These are phyloP conservation scores for Vireo altiloquus DNA, from an alignment of 2,113 vertebrate species.

Conservation along the genomic window DNA sequence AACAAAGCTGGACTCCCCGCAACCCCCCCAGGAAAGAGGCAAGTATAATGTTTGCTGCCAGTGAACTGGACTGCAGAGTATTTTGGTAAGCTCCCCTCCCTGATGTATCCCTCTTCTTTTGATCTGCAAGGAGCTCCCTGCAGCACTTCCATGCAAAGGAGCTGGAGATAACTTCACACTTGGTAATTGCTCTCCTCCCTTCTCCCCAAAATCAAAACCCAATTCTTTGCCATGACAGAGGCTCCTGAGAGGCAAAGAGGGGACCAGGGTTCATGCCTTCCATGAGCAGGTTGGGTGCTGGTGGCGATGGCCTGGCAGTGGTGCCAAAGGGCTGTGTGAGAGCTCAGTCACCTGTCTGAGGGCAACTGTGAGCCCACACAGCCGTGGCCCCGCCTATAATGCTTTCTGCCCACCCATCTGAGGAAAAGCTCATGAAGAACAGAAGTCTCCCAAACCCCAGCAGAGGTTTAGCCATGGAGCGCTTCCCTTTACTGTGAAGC, in stretches of 20 bases:
- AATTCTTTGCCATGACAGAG: not conserved
- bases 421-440: not conserved
- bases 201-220: not conserved
- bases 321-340: not conserved
- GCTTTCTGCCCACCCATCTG: not conserved
- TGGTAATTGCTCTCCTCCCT: not conserved
- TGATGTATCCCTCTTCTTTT: not conserved
- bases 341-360: not conserved
- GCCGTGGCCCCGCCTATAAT: not conserved
- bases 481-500: not conserved
- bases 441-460: not conserved
- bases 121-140: not conserved
- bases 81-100: not conserved
- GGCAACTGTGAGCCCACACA: fast-evolving
- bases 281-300: fast-evolving
- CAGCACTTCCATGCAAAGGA: not conserved
- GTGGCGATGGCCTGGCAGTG: not conserved
- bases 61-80: not conserved
- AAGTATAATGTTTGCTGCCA: not conserved
- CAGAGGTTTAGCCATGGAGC: not conserved
- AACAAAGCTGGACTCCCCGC: not conserved
- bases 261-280: fast-evolving
- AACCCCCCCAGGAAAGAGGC: not conserved
- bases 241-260: not conserved
- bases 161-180: not conserved